phyloP scores from a whole-genome alignment of 2,113 vertebrate genomes.

The Pyxicephalus adspersus region DNA sequence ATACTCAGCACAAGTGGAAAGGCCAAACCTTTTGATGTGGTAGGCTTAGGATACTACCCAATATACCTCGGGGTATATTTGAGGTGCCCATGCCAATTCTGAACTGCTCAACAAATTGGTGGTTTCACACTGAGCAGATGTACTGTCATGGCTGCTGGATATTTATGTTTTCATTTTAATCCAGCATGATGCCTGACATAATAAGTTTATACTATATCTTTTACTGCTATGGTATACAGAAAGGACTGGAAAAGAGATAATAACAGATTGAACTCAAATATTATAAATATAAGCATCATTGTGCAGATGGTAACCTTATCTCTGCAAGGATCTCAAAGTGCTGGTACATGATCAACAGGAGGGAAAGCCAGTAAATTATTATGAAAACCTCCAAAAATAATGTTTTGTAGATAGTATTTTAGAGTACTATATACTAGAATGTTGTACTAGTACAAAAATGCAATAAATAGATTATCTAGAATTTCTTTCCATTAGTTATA shows the following conservation, averaged over 20 bases:
- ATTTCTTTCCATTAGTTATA: neutral
- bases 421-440: neutral
- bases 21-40: slow-evolving; percentile 54
- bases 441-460: no score
- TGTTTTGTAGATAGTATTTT: neutral
- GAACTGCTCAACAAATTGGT: slow-evolving; percentile 25
- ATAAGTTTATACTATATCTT: neutral
- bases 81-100: slow-evolving; percentile 43
- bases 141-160: neutral
- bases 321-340: neutral
- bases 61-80: slow-evolving; percentile 50
- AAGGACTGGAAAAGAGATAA: neutral
- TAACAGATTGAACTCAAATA: neutral
- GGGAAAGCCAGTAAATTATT: slow-evolving; percentile 19
- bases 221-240: neutral
- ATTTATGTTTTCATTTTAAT: slow-evolving; percentile 33
- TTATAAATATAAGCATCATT: slow-evolving; percentile 17
- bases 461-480: neutral
- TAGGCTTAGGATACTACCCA: slow-evolving; percentile 53
- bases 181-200: slow-evolving; percentile 7
- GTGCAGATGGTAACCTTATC: slow-evolving; percentile 18
- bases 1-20: slow-evolving; percentile 44
- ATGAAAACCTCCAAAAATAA: slow-evolving; percentile 19
- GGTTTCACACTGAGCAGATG: slow-evolving; percentile 51
- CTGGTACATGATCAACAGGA: slow-evolving; percentile 28